Percentiles rank a stretch among this genome's conserved stretches.
These are phyloP conservation scores for Melanerpes formicivorus DNA, from an alignment of 2,113 vertebrate species.

Conservation along the genomic window DNA sequence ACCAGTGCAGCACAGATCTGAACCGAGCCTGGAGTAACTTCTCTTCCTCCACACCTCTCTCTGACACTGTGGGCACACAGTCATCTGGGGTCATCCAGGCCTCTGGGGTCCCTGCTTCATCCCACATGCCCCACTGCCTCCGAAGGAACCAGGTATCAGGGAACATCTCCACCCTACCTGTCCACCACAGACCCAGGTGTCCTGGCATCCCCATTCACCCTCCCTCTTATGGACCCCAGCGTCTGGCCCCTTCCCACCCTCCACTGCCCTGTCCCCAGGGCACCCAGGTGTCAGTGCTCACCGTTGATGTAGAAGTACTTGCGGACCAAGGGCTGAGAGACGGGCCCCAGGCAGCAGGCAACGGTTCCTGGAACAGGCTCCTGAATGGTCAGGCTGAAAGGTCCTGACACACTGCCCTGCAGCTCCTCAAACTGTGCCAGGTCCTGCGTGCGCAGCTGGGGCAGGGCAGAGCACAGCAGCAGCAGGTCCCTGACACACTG, in stretches of 20 bases:
- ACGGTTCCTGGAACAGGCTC: not conserved
- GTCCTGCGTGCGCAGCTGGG: conserved; percentile 43
- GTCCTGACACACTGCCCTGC: not conserved
- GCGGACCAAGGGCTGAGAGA: not conserved
- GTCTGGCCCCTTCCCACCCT: not conserved
- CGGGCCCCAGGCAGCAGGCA: not conserved
- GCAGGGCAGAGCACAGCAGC: not conserved
- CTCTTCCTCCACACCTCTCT: not conserved
- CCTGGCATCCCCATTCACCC: not conserved
- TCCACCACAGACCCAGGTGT: not conserved
- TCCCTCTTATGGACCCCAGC: rapidly evolving
- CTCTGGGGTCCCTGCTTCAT: not conserved
- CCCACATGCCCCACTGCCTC: not conserved
- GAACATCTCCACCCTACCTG: not conserved
- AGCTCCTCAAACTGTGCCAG: not conserved
- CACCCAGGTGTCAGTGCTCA: not conserved
- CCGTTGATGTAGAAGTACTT: conserved; percentile 56
- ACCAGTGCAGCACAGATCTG: not conserved
- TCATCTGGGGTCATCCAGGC: not conserved
- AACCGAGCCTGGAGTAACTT: not conserved
- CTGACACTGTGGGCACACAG: conserved; percentile 1
- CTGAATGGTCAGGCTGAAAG: not conserved
- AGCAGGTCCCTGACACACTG: rapidly evolving
- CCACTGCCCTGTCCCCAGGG: not conserved
- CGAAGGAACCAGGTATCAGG: not conserved